These are phyloP conservation scores for Cricetomys ansorgei DNA, from an alignment of 2,113 vertebrate genomes.

Conservation along the genomic window DNA sequence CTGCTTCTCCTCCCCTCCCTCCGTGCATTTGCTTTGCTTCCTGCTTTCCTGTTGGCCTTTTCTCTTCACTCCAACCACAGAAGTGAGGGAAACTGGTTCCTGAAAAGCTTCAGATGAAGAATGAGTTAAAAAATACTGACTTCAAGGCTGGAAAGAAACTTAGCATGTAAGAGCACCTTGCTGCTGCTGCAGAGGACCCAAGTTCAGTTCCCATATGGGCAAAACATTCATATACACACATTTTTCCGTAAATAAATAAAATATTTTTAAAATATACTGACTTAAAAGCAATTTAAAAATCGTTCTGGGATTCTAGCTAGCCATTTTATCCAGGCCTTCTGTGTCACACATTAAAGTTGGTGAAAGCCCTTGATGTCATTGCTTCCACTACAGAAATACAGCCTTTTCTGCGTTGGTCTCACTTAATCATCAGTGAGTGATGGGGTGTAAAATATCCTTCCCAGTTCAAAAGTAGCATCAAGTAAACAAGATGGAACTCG, in stretches of 20 bases:
- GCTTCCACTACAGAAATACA: constrained; percentile 70
- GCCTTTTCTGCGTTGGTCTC: constrained; percentile 42
- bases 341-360: constrained; percentile 35
- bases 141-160: not conserved
- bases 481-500: constrained; percentile 64
- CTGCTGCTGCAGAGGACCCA: too few species aligned
- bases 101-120: constrained; percentile 56
- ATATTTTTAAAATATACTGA: not conserved
- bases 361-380: constrained; percentile 70
- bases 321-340: not conserved
- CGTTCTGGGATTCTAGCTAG: constrained; percentile 19
- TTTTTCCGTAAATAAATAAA: not conserved
- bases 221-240: not conserved
- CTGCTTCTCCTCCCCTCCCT: not conserved
- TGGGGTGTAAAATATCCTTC: constrained; percentile 74
- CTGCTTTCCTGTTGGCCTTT: constrained; percentile 39
- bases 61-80: not conserved
- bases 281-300: constrained; percentile 60
- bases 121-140: constrained; percentile 49
- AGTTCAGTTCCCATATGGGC: not conserved
- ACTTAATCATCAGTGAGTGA: constrained; percentile 72
- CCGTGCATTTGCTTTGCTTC: not conserved
- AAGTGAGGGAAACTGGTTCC: not conserved
- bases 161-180: not conserved
- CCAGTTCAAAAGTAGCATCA: constrained; percentile 65